Conservation (phyloP, 2,797 vertebrate genomes). For the Nannoperca australis region DNA sequence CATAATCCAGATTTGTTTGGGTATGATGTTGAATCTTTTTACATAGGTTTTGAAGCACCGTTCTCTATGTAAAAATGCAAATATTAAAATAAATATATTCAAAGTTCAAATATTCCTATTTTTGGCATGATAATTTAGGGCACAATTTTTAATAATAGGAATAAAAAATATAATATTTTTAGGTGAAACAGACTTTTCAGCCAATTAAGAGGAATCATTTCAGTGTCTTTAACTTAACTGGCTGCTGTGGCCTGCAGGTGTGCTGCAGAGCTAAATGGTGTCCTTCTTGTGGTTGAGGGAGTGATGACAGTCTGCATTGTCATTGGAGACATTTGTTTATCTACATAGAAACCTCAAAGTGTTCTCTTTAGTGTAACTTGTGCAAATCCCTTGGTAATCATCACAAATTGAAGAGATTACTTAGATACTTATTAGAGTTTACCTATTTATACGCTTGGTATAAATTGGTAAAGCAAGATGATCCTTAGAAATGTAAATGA, state of each 20-base stretch:
- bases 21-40: neutral
- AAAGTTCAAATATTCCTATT: neutral
- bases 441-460: neutral
- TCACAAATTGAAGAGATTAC: neutral
- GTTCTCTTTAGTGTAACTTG: neutral
- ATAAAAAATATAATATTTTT: neutral
- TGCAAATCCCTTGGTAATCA: neutral
- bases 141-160: neutral
- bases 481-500: neutral
- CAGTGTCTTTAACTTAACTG: neutral
- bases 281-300: neutral
- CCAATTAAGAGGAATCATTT: neutral
- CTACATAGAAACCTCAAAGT: neutral
- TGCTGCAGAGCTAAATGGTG: neutral
- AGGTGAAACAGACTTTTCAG: neutral
- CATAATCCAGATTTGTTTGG: neutral
- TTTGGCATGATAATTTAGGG: too few species aligned
- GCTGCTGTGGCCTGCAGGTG: neutral
- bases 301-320: neutral
- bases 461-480: neutral
- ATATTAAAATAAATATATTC: too few species aligned
- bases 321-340: neutral
- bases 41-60: neutral
- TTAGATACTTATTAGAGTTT: neutral
- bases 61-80: neutral